Evolutionary conservation across 1,140 invertebrate species (phyloP), one percentile per base, ranked within the genome.

Genomic region (Homarus americanus): DNA sequence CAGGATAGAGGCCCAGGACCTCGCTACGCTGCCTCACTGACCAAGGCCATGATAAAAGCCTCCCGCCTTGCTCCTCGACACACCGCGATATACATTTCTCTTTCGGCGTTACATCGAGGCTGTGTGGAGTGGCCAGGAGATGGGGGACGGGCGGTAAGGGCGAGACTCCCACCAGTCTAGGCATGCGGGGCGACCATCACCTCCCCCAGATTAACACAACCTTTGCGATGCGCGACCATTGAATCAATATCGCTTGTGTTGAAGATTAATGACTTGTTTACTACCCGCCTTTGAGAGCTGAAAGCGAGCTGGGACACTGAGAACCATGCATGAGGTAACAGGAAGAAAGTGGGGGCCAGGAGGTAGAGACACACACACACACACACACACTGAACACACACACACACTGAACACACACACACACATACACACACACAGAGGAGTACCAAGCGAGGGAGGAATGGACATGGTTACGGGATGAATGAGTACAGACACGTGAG

Each of bases 221-320:
- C 85, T 79, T 87, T 87, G 73, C 49, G 85, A 53, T 41, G 53
- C 53, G 85, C 85, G 73, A 28, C 75, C 73, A 66, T 44, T 87
- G 85, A 87, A 87, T 87, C 85, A 87, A 87, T 87, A 87, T 78
- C 73, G 85, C 75, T 40, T 76, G 73, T 49, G 85, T 87, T 53
- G 85, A 66, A 87, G 85, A 87, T 87, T 87, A 78, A 87, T 87
- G 85, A 78, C 85, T 87, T 87, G 85, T 88, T 88, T 82, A 82
- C 78, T 82, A 82, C 20, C 76, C 34, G 63, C 76, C 76, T 73
- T 66, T 80, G 87, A 82, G 87, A 40, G 79, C n/a, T n/a, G n/a
- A n/a, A n/a, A 89, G 78, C 38, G 76, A 89, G 79, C 73, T 75
- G 73, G 73, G 79, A 82, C 72, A 89, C 66, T 38, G 78, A 72